Conservation (phyloP, 2,797 vertebrate genomes). For the Crax fasciolata region DNA sequence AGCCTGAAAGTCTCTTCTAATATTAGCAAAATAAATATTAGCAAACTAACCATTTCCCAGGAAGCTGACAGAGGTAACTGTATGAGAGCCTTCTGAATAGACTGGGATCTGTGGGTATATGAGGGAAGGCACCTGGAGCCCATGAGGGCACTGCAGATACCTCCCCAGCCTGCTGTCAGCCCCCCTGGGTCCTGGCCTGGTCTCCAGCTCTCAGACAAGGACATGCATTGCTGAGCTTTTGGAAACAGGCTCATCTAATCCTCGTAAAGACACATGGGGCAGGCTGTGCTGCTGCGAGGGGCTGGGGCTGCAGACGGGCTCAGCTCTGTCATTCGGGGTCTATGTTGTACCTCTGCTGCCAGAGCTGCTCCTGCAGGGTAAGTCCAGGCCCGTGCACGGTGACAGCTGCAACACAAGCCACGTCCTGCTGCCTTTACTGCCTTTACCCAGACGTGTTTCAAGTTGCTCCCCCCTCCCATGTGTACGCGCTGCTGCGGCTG, state of each 20-base stretch:
- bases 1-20: conserved; percentile 34
- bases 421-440: not conserved
- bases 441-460: conserved; percentile 44
- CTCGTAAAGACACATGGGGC: not conserved
- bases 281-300: not conserved
- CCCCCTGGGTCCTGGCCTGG: not conserved
- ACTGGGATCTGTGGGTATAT: not conserved
- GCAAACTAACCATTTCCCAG: conserved; percentile 45
- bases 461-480: not conserved
- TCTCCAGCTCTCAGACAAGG: not conserved
- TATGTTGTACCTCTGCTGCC: not conserved
- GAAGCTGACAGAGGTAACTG: not conserved
- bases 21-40: conserved; percentile 65
- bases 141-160: not conserved
- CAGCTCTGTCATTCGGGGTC: not conserved
- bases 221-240: not conserved
- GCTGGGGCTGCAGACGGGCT: not conserved
- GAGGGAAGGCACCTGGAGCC: not conserved
- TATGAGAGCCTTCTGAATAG: not conserved
- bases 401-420: conserved; percentile 55
- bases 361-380: not conserved
- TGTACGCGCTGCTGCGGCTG: not conserved
- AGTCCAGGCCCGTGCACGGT: not conserved
- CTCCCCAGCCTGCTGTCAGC: not conserved
- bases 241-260: not conserved